These are phyloP conservation scores for Ambastaia sidthimunki DNA, from an alignment of 2,797 vertebrate species.

Conservation along the genomic window DNA sequence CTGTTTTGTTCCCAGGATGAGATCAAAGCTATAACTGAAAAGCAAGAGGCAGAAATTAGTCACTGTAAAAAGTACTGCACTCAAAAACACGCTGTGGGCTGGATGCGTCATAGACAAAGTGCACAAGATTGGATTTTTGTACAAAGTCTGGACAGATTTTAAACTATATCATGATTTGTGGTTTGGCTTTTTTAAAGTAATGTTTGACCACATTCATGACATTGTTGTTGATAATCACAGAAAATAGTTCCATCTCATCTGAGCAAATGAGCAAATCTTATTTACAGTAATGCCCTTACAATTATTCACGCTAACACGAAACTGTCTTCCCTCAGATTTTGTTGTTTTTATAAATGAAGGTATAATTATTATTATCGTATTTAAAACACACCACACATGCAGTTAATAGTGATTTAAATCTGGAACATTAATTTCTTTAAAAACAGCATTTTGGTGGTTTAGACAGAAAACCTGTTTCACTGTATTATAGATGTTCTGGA, in stretches of 20 bases:
- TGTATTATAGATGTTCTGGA: background rate
- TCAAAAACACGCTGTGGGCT: slow-evolving; percentile 57
- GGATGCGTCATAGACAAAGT: slow-evolving; percentile 67
- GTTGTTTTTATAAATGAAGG: no score
- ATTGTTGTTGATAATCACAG: background rate
- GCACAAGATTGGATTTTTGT: slow-evolving; percentile 26
- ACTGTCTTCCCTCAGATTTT: background rate
- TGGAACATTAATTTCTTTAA: no score
- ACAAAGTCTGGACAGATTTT: background rate
- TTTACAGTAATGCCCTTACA: background rate
- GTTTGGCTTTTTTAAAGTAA: slow-evolving; percentile 4
- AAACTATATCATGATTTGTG: background rate
- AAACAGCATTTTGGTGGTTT: no score
- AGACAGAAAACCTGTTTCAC: no score
- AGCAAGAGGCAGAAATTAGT: slow-evolving; percentile 64
- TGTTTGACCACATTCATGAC: background rate
- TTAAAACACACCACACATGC: no score
- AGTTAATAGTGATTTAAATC: no score
- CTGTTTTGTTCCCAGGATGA: slow-evolving; percentile 4
- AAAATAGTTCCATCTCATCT: background rate
- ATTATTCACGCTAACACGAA: background rate
- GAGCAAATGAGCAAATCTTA: no score
- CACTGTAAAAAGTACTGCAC: slow-evolving; percentile 52
- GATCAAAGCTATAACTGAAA: slow-evolving; percentile 20
- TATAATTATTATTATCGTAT: no score